Evolutionary conservation across 2,113 vertebrate species (phyloP), one percentile per base, ranked within the genome.

Genomic region (Dunckerocampus dactyliophorus): DNA sequence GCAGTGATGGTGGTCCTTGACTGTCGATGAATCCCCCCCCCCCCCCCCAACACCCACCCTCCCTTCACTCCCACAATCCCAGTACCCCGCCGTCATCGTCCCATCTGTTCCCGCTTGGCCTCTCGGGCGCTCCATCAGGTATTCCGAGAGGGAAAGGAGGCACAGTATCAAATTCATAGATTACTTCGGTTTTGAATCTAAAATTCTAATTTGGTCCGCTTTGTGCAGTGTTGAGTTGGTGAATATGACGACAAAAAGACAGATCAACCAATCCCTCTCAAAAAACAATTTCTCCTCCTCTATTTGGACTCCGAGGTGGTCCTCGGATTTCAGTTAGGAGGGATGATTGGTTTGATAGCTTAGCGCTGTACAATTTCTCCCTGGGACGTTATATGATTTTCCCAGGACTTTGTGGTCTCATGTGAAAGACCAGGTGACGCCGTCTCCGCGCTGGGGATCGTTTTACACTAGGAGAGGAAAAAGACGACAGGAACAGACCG

Each of bases 31-130:
- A 70, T 69, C 72, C n/a, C n/a, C n/a, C n/a, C n/a, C n/a, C n/a
- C n/a, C n/a, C 75, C 79, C 31, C 64, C 77, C 75, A 65, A 66
- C 49, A 60, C 68, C 67, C 24, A 28, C 24, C 64, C 66, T 80
- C 77, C 69, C 71, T 68, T 73, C 64, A 12, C 74, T 76, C 74
- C 75, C 70, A 79, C 63, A 42, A 72, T 82, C 73, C 62, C 81
- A 83, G 85, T 85, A 77, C 76, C 86, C 81, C 72, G 76, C 68
- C 69, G 67, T 77, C 78, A 77, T 84, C 75, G 67, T 77, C 78
- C 89, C 89, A 91, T 91, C 88, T 91, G 87, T 89, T 89, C 83
- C 75, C 77, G 85, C 76, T 86, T 84, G 87, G 85, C 85, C 80
- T 84, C 72, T 79, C 66, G 63, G 73, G 81, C 79, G 81, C 80